Base-by-base conservation (phyloP, 2,113 vertebrate genomes). In the Corydoras maculifer region DNA sequence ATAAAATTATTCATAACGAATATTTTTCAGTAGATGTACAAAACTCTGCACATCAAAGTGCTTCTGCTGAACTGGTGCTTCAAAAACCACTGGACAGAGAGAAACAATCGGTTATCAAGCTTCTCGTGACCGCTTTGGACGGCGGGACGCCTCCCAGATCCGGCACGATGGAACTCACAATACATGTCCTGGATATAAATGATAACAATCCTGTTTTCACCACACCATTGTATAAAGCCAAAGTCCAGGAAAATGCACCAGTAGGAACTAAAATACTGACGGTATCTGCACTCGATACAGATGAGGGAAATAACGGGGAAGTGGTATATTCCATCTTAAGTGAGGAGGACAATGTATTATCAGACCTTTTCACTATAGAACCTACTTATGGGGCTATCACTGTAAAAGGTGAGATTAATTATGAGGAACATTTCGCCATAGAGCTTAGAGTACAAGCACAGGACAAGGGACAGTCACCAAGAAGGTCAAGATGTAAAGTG, bases 341-440 rank as follows among this genome's bases (percentile, higher is more conserved):
- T 32, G 58, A 65, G 15, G 57, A 62, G 31, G 89, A 84, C 0
- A 71, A 81, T 70, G 82, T 87, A 48, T 84, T 86, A 55, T 78
- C 90, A 1, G 55, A 3, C 53, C 66, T 85, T 14, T 95, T 95
- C 71, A 77, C 73, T 3, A 70, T 95, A 30, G 82, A 94, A 30
- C 73, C 89, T 0, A 77, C 74, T 13, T 91, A 82, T 0, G 93
- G 93, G 79, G 91, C 73, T 80, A 90, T 86, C 88, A 91, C 70
- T 68, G 90, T 90, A 1, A 75, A 53, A 1, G 86, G 84, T 11
- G 69, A 81, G 5, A 57, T 93, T 54, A 90, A 93, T 77, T 90
- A 86, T 70, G 91, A 93, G 69, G 73, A 82, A 62, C 79, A 59
- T 7, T 72, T 69, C 68, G 85, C 83, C 5, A 87, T 89, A 77